These are phyloP conservation scores for Clitarchus hookeri DNA, from an alignment of 2,888 invertebrate species.

Conservation along the genomic window DNA sequence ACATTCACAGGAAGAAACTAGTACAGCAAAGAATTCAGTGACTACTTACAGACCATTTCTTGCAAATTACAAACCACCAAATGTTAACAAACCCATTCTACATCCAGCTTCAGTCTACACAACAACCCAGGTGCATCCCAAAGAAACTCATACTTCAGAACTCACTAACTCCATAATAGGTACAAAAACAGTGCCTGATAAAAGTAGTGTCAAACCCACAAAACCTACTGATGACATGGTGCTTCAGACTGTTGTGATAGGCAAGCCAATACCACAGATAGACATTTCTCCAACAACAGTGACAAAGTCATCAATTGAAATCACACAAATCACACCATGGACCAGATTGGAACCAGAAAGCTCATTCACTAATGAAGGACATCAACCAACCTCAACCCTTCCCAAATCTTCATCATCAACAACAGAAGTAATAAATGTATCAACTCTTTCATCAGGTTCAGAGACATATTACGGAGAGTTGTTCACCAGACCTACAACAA, in stretches of 20 bases:
- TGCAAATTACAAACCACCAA: background rate
- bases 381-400: constrained; percentile 45
- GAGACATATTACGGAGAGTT: constrained; percentile 45
- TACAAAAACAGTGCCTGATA: background rate
- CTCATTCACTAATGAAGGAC: constrained; percentile 4
- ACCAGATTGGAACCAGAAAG: constrained; percentile 43
- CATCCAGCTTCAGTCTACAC: background rate
- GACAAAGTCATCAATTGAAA: constrained; percentile 35
- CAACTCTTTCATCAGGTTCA: constrained; percentile 26
- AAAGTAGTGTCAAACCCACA: constrained; percentile 10
- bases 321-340: constrained; percentile 39
- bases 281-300: constrained; percentile 39
- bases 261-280: constrained; percentile 41
- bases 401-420: constrained; percentile 38
- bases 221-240: constrained; percentile 33
- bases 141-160: background rate
- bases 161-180: background rate
- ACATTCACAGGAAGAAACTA: background rate
- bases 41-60: constrained; percentile 29
- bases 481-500: constrained; percentile 42
- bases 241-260: constrained; percentile 43
- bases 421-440: constrained; percentile 36
- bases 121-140: background rate
- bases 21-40: background rate
- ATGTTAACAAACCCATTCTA: constrained; percentile 25